Evolutionary conservation across 2,888 invertebrate species (phyloP).

Genomic region (Zaprionus lineosus): DNA sequence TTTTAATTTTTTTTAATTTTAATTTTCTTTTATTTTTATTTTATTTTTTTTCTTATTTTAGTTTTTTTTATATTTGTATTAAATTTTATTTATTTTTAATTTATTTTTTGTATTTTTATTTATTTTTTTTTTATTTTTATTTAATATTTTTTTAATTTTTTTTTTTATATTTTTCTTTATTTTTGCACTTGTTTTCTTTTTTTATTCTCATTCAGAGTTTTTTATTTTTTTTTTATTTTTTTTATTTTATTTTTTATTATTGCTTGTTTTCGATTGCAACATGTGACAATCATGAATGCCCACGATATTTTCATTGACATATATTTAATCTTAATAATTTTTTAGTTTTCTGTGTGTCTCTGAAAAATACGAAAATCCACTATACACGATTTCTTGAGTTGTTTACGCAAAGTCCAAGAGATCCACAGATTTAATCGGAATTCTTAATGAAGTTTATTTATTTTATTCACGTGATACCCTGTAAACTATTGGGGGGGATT

Average conservation of each 20-base stretch:
- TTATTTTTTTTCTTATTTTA: too few species aligned
- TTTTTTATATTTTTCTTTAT: too few species aligned
- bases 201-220: too few species aligned
- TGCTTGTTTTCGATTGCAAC: constrained; percentile 40
- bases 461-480: constrained; percentile 39
- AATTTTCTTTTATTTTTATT: too few species aligned
- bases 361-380: constrained; percentile 74
- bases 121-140: constrained; percentile 3
- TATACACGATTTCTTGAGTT: too few species aligned
- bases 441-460: constrained; percentile 38
- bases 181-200: too few species aligned
- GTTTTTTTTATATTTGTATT: too few species aligned
- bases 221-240: constrained; percentile 3
- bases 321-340: constrained; percentile 39
- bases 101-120: not conserved
- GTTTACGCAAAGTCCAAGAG: constrained; percentile 60
- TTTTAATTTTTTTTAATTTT: too few species aligned
- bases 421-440: constrained; percentile 40
- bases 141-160: too few species aligned
- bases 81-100: too few species aligned
- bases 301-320: constrained; percentile 32
- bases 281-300: constrained; percentile 43
- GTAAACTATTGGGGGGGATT: constrained; percentile 6
- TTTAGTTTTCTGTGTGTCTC: constrained; percentile 15
- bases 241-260: constrained; percentile 7